Evolutionary conservation across 2,113 vertebrate genomes (phyloP).

Genomic region (Spilogale gracilis): DNA sequence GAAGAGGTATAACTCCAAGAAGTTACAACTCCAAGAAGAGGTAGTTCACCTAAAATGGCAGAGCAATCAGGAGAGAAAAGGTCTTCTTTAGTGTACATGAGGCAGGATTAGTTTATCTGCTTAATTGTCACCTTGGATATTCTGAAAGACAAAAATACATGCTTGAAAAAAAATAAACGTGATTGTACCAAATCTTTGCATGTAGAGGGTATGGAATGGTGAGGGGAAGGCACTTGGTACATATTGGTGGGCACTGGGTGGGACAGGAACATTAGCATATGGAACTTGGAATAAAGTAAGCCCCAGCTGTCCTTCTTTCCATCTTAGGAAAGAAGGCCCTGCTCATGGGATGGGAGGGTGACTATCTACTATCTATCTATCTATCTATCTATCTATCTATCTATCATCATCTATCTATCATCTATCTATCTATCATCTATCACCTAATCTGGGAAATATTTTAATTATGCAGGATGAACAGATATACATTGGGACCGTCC

Average conservation of each 20-base stretch:
- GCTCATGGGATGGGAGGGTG: neutral
- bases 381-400: neutral
- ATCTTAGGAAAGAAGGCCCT: neutral
- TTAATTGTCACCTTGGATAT: neutral
- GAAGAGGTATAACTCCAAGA: neutral
- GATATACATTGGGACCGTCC: neutral
- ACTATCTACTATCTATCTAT: too few species aligned
- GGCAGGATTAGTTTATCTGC: neutral
- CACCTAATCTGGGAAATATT: neutral
- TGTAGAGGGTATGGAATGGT: neutral
- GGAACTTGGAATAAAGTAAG: neutral
- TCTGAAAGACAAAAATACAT: neutral
- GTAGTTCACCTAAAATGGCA: fast-evolving
- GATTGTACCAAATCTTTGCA: neutral
- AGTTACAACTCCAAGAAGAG: neutral
- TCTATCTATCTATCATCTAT: neutral
- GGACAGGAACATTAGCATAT: neutral
- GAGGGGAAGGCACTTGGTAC: neutral
- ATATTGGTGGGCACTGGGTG: neutral
- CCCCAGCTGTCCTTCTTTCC: neutral
- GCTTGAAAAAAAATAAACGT: neutral
- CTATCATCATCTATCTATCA: too few species aligned
- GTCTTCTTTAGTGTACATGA: neutral
- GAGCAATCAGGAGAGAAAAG: neutral
- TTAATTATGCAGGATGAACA: neutral